Percentiles rank a stretch among this genome's conserved stretches.
Conservation (phyloP, 2,888 invertebrate genomes). For the Euspilapteryx auroguttella region DNA sequence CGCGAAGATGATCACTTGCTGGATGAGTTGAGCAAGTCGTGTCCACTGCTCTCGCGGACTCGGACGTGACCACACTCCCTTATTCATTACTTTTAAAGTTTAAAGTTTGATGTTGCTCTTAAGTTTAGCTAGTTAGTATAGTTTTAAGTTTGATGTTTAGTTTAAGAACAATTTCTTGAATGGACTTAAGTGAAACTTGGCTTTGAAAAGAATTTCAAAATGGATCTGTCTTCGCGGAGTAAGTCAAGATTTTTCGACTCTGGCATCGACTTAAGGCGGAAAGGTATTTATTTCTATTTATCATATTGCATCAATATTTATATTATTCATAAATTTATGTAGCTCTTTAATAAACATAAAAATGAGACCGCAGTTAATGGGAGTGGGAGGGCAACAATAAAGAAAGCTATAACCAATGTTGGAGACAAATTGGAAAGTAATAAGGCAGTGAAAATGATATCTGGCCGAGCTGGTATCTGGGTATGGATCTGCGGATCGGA, state of each 20-base stretch:
- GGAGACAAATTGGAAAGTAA: constrained; percentile 59
- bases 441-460: constrained; percentile 60
- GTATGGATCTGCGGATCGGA: constrained; percentile 45
- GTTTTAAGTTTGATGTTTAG: no score
- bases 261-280: constrained; percentile 54
- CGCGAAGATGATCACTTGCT: constrained; percentile 58
- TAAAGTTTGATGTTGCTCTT: constrained; percentile 5
- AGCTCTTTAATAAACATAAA: no score
- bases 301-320: constrained; percentile 6
- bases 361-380: no score
- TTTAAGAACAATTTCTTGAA: no score
- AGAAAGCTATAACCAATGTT: constrained; percentile 50
- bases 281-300: constrained; percentile 33
- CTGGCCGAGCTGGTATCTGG: constrained; percentile 45
- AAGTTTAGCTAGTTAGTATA: no score
- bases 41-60: constrained; percentile 11
- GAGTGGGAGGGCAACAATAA: constrained; percentile 28
- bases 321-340: constrained; percentile 8
- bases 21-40: no score
- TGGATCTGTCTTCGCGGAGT: constrained; percentile 55
- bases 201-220: no score
- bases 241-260: constrained; percentile 62
- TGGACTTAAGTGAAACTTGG: no score
- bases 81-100: constrained; percentile 2
- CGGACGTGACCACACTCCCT: not conserved